These are phyloP conservation scores for Sclerurus mexicanus DNA, from an alignment of 2,113 vertebrate genomes.

Conservation along the genomic window DNA sequence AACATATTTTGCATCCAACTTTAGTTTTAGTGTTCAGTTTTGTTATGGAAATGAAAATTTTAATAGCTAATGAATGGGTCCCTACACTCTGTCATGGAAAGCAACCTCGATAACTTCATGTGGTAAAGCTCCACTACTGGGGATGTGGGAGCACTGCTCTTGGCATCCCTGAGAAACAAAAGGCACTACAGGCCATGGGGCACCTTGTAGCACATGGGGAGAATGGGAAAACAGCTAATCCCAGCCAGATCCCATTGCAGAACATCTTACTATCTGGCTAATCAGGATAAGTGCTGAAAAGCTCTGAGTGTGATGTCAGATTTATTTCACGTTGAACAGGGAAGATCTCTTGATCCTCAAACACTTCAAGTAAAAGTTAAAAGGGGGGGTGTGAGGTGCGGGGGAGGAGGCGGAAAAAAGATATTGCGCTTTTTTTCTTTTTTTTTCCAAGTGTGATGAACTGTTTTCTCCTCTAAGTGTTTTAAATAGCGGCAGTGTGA, in stretches of 20 bases:
- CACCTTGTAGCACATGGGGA: background rate
- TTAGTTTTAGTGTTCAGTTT: background rate
- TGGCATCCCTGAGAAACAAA: background rate
- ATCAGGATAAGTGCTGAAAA: slow-evolving; percentile 71
- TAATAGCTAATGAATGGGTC: background rate
- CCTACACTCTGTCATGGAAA: background rate
- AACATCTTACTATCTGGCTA: slow-evolving; percentile 65
- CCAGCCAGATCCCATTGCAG: slow-evolving; percentile 50
- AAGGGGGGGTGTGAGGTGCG: slow-evolving; percentile 61
- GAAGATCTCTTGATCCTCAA: slow-evolving; percentile 72
- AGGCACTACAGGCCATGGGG: fast-evolving
- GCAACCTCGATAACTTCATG: background rate
- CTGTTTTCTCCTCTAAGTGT: slow-evolving; percentile 67
- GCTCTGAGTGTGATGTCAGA: slow-evolving; percentile 68
- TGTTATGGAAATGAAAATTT: background rate
- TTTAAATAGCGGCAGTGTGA: slow-evolving; percentile 70
- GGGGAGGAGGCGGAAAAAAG: slow-evolving; percentile 65
- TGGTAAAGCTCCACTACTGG: background rate
- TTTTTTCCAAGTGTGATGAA: slow-evolving; percentile 60
- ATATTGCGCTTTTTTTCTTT: slow-evolving; percentile 65
- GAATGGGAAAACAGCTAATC: slow-evolving; percentile 33
- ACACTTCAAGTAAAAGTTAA: slow-evolving; percentile 70
- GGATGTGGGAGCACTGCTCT: background rate
- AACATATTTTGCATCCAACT: background rate
- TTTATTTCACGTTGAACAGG: slow-evolving; percentile 69